Percentiles rank a stretch among this genome's conserved stretches.
These are phyloP conservation scores for Todiramphus saurophagus DNA, from an alignment of 2,113 vertebrate species.

Conservation along the genomic window DNA sequence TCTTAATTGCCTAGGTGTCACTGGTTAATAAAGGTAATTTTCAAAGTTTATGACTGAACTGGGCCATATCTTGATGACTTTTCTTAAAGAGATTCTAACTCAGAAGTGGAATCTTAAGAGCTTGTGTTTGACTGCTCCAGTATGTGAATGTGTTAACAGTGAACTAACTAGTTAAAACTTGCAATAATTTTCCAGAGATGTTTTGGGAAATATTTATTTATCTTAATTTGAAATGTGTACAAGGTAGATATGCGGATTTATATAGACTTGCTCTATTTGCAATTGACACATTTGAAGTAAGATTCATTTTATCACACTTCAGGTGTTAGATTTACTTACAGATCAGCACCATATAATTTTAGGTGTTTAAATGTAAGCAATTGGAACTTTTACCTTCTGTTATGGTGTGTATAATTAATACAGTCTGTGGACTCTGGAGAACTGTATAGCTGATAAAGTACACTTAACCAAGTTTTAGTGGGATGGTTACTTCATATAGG, in stretches of 20 bases:
- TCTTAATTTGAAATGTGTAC: background rate
- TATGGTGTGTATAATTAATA: background rate
- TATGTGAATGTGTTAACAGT: background rate
- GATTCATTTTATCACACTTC: background rate
- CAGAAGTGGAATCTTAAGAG: background rate
- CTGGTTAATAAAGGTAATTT: constrained; percentile 1
- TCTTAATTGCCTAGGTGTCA: background rate
- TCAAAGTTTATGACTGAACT: background rate
- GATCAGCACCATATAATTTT: background rate
- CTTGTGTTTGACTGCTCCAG: background rate
- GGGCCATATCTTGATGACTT: background rate
- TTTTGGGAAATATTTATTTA: background rate
- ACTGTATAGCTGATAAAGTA: background rate
- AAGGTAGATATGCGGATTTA: background rate
- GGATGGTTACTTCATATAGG: background rate
- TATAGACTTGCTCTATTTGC: background rate
- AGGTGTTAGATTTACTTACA: background rate
- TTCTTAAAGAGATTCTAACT: background rate
- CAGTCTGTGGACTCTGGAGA: background rate
- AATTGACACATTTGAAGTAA: background rate
- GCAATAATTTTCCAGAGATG: background rate
- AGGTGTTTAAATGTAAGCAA: background rate
- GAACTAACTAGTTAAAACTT: background rate
- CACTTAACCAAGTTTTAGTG: background rate
- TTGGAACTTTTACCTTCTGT: background rate